phyloP scores from a whole-genome alignment of 2,888 invertebrate genomes.

The Ormyrus rosae region DNA sequence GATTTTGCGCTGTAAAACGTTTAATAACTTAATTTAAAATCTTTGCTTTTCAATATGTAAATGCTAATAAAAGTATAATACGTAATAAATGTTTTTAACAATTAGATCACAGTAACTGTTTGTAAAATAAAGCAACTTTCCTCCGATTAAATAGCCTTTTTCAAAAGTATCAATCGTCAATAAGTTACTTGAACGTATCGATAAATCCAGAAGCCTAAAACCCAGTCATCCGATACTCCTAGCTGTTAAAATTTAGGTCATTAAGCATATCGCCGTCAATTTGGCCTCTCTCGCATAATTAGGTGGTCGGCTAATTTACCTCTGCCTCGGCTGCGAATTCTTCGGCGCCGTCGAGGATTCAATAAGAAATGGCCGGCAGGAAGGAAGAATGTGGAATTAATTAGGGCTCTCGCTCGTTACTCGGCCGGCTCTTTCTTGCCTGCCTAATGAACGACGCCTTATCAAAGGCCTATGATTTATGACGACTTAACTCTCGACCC shows the following conservation, averaged over 20 bases:
- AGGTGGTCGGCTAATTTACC: constrained; percentile 47
- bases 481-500: constrained; percentile 36
- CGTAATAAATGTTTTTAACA: no score
- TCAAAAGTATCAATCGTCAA: no score
- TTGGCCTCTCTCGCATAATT: constrained; percentile 45
- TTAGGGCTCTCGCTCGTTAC: constrained; percentile 47
- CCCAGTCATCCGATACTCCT: background rate
- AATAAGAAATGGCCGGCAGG: constrained; percentile 50
- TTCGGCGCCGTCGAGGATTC: constrained; percentile 37
- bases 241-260: constrained; percentile 43
- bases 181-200: no score
- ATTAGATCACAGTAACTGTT: no score
- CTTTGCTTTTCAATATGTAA: no score
- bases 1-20: no score
- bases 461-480: constrained; percentile 56
- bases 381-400: constrained; percentile 57
- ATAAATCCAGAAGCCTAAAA: no score
- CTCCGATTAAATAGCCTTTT: no score
- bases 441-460: constrained; percentile 51
- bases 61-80: no score
- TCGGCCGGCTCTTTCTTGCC: background rate
- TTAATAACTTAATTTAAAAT: no score
- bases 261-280: constrained; percentile 54
- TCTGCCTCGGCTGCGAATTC: constrained; percentile 26
- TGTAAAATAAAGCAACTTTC: no score